Base-by-base conservation (phyloP, 2,113 vertebrate species). In the Cyprinodon brontotheroides region DNA sequence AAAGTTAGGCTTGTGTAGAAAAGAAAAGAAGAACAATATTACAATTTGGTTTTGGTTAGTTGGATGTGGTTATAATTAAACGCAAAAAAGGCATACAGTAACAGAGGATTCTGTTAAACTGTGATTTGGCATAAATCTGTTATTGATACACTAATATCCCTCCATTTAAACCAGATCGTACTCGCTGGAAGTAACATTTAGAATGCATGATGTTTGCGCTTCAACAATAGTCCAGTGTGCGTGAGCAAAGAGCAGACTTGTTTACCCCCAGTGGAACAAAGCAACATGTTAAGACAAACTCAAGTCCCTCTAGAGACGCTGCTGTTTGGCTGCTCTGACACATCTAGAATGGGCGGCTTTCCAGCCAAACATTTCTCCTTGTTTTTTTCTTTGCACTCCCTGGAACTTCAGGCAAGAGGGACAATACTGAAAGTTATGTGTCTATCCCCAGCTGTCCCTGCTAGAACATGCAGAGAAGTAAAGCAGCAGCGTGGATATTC, bases 401-500 rank as follows among this genome's bases (percentile, higher is more conserved):
- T 12, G 4, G 50, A 36, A 38, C 39, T 65, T 63, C 66, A 65
- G 41, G 67, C 63, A 38, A 83, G 39, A 14, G 43, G 50, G 70
- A 71, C 78, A 61, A 76, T 38, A 15, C 15, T 73, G 40, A 65
- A 67, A 65, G 69, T 57, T 61, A 41, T 71, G 63, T 29, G 53
- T 70, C 43, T 37, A 47, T 65, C 61, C 36, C 43, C 61, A 75
- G 45, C 74, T 66, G 71, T 66, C 65, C 15, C 53, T 65, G 41
- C 59, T 36, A 14, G 74, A 53, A 68, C 74, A 73, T 64, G 38
- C 68, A 69, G 66, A 65, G 50, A 53, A 67, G 70, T 22, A 67
- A 80, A 80, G 76, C 65, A 45, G 59, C 9, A 39, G 6, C 57
- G 82, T 81, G 38, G 84, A 85, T 86, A 82, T 86, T 85, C 40